These are phyloP conservation scores for Vireo griseus DNA, from an alignment of 2,797 vertebrate species.

Conservation along the genomic window DNA sequence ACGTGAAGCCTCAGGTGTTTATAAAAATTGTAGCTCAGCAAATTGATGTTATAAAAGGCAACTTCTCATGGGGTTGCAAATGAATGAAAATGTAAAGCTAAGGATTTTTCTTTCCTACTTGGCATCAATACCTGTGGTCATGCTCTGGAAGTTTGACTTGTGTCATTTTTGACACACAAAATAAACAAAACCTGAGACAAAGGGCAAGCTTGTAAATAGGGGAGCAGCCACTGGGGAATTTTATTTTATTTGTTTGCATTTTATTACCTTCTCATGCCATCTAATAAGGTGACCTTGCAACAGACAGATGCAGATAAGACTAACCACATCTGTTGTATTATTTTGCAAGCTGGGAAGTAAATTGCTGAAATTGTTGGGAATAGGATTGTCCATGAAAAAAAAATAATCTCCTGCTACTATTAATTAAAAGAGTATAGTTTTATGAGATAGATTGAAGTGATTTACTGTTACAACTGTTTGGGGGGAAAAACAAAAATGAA, in stretches of 20 bases:
- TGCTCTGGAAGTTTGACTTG: not conserved
- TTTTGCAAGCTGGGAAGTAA: conserved; percentile 17
- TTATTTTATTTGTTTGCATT: conserved; percentile 2
- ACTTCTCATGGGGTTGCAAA: not conserved
- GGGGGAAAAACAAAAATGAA: not conserved
- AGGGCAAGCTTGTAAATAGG: not conserved
- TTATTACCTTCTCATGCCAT: not conserved
- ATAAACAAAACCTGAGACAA: not conserved
- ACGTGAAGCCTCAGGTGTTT: not conserved
- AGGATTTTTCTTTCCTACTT: not conserved
- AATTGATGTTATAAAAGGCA: not conserved
- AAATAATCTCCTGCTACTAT: not conserved
- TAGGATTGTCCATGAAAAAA: not conserved
- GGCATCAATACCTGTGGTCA: not conserved
- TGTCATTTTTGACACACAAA: not conserved
- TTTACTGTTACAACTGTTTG: not conserved
- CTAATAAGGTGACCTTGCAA: not conserved
- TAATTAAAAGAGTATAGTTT: not conserved
- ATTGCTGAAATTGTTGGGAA: not conserved
- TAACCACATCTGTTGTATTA: not conserved
- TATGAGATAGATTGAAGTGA: not conserved
- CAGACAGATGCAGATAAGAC: not conserved
- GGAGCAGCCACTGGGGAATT: conserved; percentile 13
- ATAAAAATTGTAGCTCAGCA: not conserved
- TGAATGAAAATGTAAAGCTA: not conserved